phyloP scores from a whole-genome alignment of 2,888 invertebrate species.

The Clivina fossor region DNA sequence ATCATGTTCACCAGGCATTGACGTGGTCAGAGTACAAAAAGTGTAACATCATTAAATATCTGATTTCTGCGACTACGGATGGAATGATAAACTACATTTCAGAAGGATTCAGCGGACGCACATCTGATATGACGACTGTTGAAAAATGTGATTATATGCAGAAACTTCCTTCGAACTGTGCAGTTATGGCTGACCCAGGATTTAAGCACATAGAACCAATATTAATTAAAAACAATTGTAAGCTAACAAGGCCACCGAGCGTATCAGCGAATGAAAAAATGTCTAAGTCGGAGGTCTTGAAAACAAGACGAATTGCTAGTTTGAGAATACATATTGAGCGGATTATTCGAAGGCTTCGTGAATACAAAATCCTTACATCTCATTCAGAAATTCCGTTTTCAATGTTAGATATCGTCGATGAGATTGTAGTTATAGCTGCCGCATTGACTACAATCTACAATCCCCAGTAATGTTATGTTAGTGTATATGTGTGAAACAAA shows the following conservation, averaged over 20 bases:
- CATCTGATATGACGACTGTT: slow-evolving; percentile 33
- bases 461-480: slow-evolving; percentile 5
- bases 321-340: slow-evolving; percentile 41
- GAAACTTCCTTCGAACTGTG: slow-evolving; percentile 10
- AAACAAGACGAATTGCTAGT: slow-evolving; percentile 37
- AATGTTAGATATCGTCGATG: slow-evolving; percentile 19
- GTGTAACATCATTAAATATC: slow-evolving; percentile 41
- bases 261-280: slow-evolving; percentile 29
- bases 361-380: slow-evolving; percentile 35
- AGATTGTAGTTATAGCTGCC: slow-evolving; percentile 19
- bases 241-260: slow-evolving; percentile 38
- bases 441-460: slow-evolving; percentile 16
- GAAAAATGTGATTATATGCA: slow-evolving; percentile 36
- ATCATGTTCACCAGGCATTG: slow-evolving; percentile 44
- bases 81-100: slow-evolving; percentile 42
- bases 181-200: slow-evolving; percentile 39
- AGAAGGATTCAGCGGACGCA: slow-evolving; percentile 40
- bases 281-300: slow-evolving; percentile 33
- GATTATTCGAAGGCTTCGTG: slow-evolving; percentile 38
- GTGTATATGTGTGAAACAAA: background rate
- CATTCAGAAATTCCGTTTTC: slow-evolving; percentile 34
- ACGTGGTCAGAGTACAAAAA: slow-evolving; percentile 48
- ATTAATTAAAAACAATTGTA: slow-evolving; percentile 30
- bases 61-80: slow-evolving; percentile 41
- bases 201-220: slow-evolving; percentile 14